These are phyloP conservation scores for Acanthaster planci DNA, from an alignment of 35 echinoderm and acorn worm genomes.

Conservation along the genomic window DNA sequence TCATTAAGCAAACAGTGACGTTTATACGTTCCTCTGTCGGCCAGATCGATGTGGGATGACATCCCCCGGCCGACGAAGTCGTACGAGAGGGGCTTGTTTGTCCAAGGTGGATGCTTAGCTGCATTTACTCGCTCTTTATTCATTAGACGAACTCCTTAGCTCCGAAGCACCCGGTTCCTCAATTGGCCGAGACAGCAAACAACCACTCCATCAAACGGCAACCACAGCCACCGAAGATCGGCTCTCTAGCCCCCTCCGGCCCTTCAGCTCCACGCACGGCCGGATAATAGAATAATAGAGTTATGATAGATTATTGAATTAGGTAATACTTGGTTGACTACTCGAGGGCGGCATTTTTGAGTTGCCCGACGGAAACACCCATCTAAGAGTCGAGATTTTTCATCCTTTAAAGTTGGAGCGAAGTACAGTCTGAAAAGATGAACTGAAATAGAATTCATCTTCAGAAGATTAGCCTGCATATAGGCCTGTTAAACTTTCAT, in stretches of 20 bases:
- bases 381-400: too few species aligned
- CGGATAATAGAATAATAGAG: constrained; percentile 16
- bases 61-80: background rate
- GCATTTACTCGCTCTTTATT: constrained; percentile 9
- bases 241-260: background rate
- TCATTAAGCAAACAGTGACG: constrained; percentile 25
- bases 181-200: background rate
- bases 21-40: background rate
- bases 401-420: too few species aligned
- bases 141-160: background rate
- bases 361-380: too few species aligned
- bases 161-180: background rate
- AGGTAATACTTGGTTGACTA: too few species aligned
- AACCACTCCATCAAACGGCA: constrained; percentile 6
- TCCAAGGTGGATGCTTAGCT: background rate
- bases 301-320: constrained; percentile 8
- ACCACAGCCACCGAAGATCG: background rate
- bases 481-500: too few species aligned
- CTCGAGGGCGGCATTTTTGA: too few species aligned
- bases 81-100: background rate
- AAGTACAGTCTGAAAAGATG: too few species aligned
- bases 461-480: too few species aligned
- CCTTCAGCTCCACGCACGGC: background rate
- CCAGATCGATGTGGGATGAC: background rate
- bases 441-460: too few species aligned